Base-by-base conservation (phyloP, 2,797 vertebrate genomes). In the Melanotaenia boesemani region DNA sequence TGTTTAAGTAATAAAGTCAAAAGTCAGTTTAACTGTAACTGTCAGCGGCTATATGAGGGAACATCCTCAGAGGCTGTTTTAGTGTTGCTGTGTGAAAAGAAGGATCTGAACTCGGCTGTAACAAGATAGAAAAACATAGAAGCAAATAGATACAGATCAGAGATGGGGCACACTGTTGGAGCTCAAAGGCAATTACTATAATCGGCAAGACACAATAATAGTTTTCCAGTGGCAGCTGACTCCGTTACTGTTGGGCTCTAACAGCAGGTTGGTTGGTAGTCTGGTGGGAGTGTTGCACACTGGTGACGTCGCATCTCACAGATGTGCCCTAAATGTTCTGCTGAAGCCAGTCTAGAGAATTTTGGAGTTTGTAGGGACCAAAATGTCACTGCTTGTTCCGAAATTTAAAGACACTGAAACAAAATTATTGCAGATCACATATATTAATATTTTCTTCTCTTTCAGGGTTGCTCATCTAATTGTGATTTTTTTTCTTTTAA, bases 1-100 rank as follows among this genome's bases (percentile, higher is more conserved):
- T 82, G 85, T 90, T 91, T 86, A 91, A 87, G 88, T 91, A 86
- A 66, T 89, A 86, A 92, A 90, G 84, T 92, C 81, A 76, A 92
- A 93, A 90, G 88, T 92, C 90, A 80, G 78, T 86, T 88, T 89
- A 90, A 78, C 85, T 92, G 84, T 87, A 87, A 84, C 86, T 90
- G 68, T 89, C 81, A 84, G 89, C 59, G 62, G 82, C 77, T 92
- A 92, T 90, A 87, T 79, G 74, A 85, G 81, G 86, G 75, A 58
- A 87, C 72, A 79, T 90, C 83, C 69, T 89, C 88, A 72, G 83
- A 82, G 73, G 78, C 83, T 81, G 81, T 77, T 81, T 73, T 77
- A 82, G 81, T 90, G 85, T 74, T 87, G 86, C 84, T 90, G 80
- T 86, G 79, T 84, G 76, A 55, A 84, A 81, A 82, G 72, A 83